Conservation (phyloP, 2,888 invertebrate genomes). For the Phyllotreta cruciferae region DNA sequence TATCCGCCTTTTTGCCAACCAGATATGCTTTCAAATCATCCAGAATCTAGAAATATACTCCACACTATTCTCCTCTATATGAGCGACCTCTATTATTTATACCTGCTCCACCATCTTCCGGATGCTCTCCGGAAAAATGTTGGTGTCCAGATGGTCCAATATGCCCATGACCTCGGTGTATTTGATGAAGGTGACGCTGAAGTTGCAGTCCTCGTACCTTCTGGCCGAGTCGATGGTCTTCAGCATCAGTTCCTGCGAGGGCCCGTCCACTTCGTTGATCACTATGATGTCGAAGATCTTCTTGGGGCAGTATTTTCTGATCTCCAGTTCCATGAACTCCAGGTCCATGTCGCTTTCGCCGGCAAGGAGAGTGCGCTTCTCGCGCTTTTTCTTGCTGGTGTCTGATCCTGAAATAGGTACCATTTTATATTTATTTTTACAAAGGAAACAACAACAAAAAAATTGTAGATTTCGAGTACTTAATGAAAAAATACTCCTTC, state of each 20-base stretch:
- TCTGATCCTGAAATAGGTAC: slow-evolving; percentile 1
- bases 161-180: slow-evolving; percentile 43
- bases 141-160: slow-evolving; percentile 22
- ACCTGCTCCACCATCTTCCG: slow-evolving; percentile 6
- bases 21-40: slow-evolving; percentile 1
- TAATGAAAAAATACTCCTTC: no score
- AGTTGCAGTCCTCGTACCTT: slow-evolving; percentile 42
- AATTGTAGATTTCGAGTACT: no score
- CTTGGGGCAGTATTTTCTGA: slow-evolving; percentile 41
- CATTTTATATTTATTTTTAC: not conserved
- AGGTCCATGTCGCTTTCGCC: slow-evolving; percentile 10
- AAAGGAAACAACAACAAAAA: no score
- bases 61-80: not conserved
- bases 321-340: slow-evolving; percentile 30
- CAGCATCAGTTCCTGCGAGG: slow-evolving; percentile 33
- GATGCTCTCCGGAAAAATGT: slow-evolving; percentile 29
- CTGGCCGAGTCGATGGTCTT: slow-evolving; percentile 38
- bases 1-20: not conserved
- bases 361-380: slow-evolving; percentile 11
- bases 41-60: slow-evolving; percentile 4
- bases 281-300: slow-evolving; percentile 45
- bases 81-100: not conserved
- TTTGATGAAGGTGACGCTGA: slow-evolving; percentile 46
- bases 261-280: slow-evolving; percentile 33
- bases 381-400: slow-evolving; percentile 9